Evolutionary conservation across 2,888 invertebrate species (phyloP).

Genomic region (Cheilosia impressa): DNA sequence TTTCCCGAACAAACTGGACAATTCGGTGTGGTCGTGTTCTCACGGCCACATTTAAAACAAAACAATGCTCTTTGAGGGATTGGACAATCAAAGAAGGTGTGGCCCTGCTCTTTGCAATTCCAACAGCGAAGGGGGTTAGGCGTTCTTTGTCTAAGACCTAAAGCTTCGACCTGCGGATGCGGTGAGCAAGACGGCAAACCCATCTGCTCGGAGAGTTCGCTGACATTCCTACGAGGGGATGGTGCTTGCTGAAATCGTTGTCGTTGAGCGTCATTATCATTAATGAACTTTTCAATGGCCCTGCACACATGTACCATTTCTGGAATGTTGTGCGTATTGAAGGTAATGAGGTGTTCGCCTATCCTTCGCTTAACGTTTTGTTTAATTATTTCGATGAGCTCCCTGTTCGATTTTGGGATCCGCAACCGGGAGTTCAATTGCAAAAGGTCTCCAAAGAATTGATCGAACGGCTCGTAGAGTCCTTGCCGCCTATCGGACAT

Average conservation of each 20-base stretch:
- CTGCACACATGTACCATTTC: neutral
- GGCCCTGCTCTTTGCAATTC: neutral
- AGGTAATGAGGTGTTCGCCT: neutral
- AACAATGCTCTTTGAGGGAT: neutral
- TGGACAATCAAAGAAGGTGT: neutral
- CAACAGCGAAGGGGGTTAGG: neutral
- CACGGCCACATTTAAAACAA: too few species aligned
- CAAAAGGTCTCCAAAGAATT: neutral
- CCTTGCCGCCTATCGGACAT: neutral
- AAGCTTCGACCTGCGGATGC: neutral
- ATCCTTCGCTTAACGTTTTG: neutral
- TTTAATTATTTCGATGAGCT: neutral
- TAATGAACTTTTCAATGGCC: neutral
- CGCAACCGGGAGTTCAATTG: neutral
- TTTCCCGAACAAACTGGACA: neutral
- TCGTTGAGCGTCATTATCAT: neutral
- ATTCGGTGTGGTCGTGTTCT: neutral
- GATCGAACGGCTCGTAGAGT: neutral
- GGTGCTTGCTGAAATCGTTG: too few species aligned
- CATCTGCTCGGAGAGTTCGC: neutral
- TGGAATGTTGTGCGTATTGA: too few species aligned
- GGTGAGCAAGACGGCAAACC: too few species aligned
- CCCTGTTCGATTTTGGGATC: neutral
- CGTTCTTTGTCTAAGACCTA: neutral
- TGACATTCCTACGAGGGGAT: neutral